Base-by-base conservation (phyloP, 2,113 vertebrate genomes). In the Connochaetes taurinus region DNA sequence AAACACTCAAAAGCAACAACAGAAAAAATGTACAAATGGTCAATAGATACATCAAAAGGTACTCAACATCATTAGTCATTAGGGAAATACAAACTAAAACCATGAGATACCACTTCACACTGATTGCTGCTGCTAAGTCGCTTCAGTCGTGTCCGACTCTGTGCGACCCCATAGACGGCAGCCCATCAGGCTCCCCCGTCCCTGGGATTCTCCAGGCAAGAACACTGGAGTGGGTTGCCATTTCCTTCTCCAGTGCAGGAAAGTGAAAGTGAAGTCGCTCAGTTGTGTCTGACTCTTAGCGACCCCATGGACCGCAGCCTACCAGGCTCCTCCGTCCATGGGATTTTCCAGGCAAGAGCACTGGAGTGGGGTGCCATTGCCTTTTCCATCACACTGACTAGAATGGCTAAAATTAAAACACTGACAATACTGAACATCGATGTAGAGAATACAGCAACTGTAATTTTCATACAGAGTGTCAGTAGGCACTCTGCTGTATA, bases 21-120 rank as follows among this genome's bases (percentile, higher is more conserved):
- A 64, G 25, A n/a, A 67, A 17, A 83, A 16, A 43, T 15, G 47
- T 1, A 89, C 10, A 64, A 91, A 94, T 83, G 55, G n/a, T 25
- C 45, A 87, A 47, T 17, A 84, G 76, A 91, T 8, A 88, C 74
- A 84, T 31, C 40, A 19, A 96, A 92, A 83, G 16, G 9, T 33
- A 3, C 13, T 53, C 13, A 29, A 58, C 23, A 93, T 45, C 33
- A 45, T 43, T 43, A 80, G 11, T 40, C 36, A 36, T 29, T 53
- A 84, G 10, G n/a, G 19, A 92, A 83, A 82, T 29, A 33, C 12
- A n/a, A 60, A 87, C 52, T 60, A 94, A 96, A 94, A 53, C 43
- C 60, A 90, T 25, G 29, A 71, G 5, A 67, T 64, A 55, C 33
- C 25, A 55, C 8, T 62, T 93, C 52, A 67, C 50, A 78, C 2